phyloP scores from a whole-genome alignment of 2,888 invertebrate genomes.

The Andricus curvator region DNA sequence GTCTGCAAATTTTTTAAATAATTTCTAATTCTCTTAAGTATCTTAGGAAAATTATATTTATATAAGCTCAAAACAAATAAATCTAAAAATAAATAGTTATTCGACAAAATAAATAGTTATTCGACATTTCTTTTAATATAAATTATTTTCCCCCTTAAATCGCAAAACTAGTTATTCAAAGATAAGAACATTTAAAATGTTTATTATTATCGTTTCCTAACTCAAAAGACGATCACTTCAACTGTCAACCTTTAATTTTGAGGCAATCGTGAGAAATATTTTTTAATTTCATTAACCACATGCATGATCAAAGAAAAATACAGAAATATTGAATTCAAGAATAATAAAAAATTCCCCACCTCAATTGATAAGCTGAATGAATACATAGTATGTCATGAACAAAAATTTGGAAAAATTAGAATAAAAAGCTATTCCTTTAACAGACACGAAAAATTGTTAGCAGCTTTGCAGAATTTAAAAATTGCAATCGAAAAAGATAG shows the following conservation, averaged over 20 bases:
- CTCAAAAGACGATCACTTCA: conserved; percentile 1
- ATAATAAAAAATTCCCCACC: background rate
- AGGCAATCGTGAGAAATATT: background rate
- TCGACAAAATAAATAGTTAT: too few relatives aligned
- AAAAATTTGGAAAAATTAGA: background rate
- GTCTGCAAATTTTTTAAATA: too few relatives aligned
- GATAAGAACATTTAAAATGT: background rate
- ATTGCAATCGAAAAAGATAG: conserved; percentile 22
- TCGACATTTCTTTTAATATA: too few relatives aligned
- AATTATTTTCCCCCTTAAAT: too few relatives aligned
- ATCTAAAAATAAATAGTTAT: too few relatives aligned
- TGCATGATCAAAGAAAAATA: background rate
- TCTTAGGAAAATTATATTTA: too few relatives aligned
- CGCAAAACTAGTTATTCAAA: background rate
- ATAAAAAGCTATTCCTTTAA: background rate
- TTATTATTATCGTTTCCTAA: background rate
- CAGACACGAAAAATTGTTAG: background rate
- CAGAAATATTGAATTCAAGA: background rate
- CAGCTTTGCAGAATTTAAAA: conserved; percentile 19
- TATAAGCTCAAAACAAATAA: too few relatives aligned
- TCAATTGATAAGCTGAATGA: conserved; percentile 2
- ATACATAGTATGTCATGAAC: conserved; percentile 4
- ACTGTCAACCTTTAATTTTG: background rate
- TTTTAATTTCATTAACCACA: background rate
- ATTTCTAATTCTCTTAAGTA: too few relatives aligned